Conservation (phyloP, 2,888 invertebrate genomes). For the Parnassius smintheus region DNA sequence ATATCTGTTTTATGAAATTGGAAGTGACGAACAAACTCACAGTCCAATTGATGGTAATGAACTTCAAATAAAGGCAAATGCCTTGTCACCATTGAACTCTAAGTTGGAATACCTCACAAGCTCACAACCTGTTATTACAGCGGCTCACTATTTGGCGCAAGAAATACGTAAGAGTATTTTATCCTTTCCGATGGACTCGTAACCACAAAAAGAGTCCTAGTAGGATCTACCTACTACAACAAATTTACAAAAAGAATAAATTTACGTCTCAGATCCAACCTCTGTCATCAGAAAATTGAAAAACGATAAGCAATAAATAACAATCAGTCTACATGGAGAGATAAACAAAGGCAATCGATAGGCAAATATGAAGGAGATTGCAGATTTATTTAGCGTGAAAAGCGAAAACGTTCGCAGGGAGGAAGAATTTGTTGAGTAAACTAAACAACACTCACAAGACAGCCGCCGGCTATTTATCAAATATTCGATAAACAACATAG, state of each 20-base stretch:
- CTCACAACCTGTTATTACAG: no score
- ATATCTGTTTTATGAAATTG: no score
- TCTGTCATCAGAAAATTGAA: constrained; percentile 38
- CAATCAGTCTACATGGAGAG: constrained; percentile 57
- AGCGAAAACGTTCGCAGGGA: constrained; percentile 51
- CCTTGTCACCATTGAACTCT: no score
- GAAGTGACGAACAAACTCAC: no score
- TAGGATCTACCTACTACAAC: background rate
- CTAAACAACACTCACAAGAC: constrained; percentile 57
- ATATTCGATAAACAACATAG: constrained; percentile 76
- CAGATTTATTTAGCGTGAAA: constrained; percentile 74
- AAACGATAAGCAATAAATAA: constrained; percentile 58
- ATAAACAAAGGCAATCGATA: constrained; percentile 71
- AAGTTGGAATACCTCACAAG: no score
- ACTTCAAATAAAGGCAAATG: no score
- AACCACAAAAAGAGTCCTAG: no score
- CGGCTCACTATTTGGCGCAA: no score
- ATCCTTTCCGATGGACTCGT: no score
- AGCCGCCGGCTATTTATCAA: constrained; percentile 74
- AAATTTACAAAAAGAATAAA: constrained; percentile 16
- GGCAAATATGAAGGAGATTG: constrained; percentile 65
- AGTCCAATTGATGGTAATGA: no score
- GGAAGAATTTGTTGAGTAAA: constrained; percentile 59
- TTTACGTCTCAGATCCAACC: constrained; percentile 6
- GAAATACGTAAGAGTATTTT: no score